Base-by-base conservation (phyloP, 2,113 vertebrate genomes). In the Lichenostomus cassidix region DNA sequence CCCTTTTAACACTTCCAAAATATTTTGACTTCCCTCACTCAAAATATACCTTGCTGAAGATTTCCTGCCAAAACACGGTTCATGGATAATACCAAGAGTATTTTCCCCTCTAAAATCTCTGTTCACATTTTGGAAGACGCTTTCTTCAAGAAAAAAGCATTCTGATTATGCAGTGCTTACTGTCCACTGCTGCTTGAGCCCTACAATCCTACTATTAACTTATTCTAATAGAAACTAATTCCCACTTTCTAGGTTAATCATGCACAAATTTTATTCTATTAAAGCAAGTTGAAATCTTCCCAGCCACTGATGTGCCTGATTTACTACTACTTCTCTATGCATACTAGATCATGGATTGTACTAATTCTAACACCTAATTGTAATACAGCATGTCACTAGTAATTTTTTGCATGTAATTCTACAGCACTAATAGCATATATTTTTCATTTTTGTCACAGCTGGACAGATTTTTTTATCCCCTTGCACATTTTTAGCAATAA, bases 1-100 rank as follows among this genome's bases (percentile, higher is more conserved):
- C 8, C 73, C 53, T 89, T 68, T 49, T 89, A 95, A 83, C 50
- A 46, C n/a, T 90, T 94, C 79, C 80, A 94, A 94, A 95, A 94
- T 91, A 89, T 96, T 95, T 92, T 94, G 18, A 89, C 73, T 89
- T 92, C 56, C 5, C 13, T 89, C 56, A 29, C 33, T 91, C 95
- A 69, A 94, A 89, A 77, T 73, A 70, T n/a, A 95, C 75, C 42
- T 94, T 88, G 62, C 15, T 0, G 5, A 74, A 89, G 42, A 65
- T 59, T 78, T 84, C 19, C 42, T 89, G 73, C 62, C 87, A 92
- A 94, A 94, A 81, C 37, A 42, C 0, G 0, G 14, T 74, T 87
- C 29, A 17, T 87, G 23, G 67, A 33, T 18, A 78, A 67, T 41
- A 87, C 33, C 5, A 2, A 59, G 16, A 56, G 21, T 75, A 55